Conservation (phyloP, 2,797 vertebrate genomes). For the Selene dorsalis region DNA sequence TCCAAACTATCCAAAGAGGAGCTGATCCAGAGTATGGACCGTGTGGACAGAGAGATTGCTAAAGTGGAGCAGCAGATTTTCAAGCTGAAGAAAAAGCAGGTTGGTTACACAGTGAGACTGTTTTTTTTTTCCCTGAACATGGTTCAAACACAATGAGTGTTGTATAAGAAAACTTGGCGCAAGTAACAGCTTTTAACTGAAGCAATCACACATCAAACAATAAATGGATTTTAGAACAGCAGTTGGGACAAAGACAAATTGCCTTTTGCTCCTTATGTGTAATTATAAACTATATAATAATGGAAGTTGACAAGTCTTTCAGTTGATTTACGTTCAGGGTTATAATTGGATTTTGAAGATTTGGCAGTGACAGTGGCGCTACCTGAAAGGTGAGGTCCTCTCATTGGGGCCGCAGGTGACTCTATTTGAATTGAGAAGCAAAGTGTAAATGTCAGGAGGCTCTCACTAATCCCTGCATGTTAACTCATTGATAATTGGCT, state of each 20-base stretch:
- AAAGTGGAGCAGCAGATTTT: constrained; percentile 99
- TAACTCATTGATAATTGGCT: too few relatives aligned
- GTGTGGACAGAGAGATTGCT: constrained; percentile 97
- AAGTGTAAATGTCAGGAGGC: too few relatives aligned
- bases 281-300: constrained; percentile 6
- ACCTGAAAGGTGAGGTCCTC: too few relatives aligned
- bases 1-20: constrained; percentile 99
- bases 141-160: constrained; percentile 18
- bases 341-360: background rate
- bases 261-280: constrained; percentile 4
- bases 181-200: constrained; percentile 13
- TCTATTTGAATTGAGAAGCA: too few relatives aligned
- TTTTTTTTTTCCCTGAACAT: constrained; percentile 28
- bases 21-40: constrained; percentile 99
- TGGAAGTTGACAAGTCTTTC: background rate
- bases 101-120: constrained; percentile 66
- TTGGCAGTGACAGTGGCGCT: background rate
- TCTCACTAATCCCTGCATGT: too few relatives aligned
- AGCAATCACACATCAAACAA: background rate
- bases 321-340: background rate
- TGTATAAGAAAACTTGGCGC: constrained; percentile 13
- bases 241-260: background rate
- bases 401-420: too few relatives aligned
- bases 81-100: constrained; percentile 99
- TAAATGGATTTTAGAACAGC: constrained; percentile 11